Conservation (phyloP, 2,797 vertebrate genomes). For the Peromyscus nudipes region DNA sequence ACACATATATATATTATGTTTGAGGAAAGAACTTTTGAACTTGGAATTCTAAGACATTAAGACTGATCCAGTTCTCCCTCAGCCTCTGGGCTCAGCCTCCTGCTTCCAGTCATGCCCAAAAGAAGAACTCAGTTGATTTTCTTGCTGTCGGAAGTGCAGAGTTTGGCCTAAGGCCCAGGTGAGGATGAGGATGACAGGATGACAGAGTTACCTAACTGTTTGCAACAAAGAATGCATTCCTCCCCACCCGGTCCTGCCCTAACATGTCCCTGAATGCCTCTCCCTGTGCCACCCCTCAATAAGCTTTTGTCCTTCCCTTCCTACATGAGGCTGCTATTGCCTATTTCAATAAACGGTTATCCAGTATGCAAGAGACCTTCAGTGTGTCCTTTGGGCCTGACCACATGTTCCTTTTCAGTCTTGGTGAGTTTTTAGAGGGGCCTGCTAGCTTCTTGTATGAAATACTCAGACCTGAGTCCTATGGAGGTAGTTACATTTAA, state of each 20-base stretch:
- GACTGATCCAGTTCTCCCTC: conserved; percentile 30
- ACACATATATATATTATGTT: conserved; percentile 17
- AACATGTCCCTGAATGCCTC: conserved; percentile 73
- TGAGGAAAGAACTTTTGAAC: conserved; percentile 34
- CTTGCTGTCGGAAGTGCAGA: conserved; percentile 57
- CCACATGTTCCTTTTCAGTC: not conserved
- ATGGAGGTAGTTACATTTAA: conserved; percentile 22
- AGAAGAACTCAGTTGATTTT: conserved; percentile 64
- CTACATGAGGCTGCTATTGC: conserved; percentile 56
- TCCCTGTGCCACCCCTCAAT: conserved; percentile 70
- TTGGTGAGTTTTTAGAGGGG: conserved; percentile 58
- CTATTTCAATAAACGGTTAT: conserved; percentile 63
- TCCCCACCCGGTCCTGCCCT: conserved; percentile 70
- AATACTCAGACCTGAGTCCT: conserved; percentile 46
- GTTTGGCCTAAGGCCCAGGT: conserved; percentile 65
- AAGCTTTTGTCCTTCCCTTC: conserved; percentile 73
- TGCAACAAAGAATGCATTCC: conserved; percentile 71
- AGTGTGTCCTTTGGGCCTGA: conserved; percentile 45
- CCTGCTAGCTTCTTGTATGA: not conserved
- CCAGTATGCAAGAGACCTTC: conserved; percentile 33
- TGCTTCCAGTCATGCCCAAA: conserved; percentile 54
- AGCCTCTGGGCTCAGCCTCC: conserved; percentile 47
- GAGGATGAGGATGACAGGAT: conserved; percentile 79
- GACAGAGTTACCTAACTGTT: conserved; percentile 78
- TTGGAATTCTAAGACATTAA: conserved; percentile 64